Percentiles rank a stretch among this genome's conserved stretches.
Conservation (phyloP, 2,113 vertebrate genomes). For the Strigops habroptila region DNA sequence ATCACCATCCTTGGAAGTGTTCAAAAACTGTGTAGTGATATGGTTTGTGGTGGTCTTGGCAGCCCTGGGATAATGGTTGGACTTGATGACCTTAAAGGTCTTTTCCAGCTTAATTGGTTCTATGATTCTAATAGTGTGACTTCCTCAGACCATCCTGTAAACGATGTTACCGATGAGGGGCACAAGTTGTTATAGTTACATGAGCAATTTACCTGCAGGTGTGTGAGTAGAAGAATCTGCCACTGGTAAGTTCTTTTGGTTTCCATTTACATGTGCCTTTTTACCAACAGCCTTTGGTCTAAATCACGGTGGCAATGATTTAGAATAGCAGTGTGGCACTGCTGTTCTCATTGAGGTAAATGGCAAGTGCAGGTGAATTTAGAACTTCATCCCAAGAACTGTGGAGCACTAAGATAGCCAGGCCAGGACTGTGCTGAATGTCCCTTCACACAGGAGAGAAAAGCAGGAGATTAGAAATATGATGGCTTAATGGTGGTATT, state of each 20-base stretch:
- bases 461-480: not conserved
- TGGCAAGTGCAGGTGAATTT: not conserved
- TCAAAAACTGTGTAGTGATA: not conserved
- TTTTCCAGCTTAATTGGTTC: not conserved
- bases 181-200: accelerated
- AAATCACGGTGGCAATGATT: not conserved
- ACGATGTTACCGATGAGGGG: not conserved
- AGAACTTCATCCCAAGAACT: not conserved
- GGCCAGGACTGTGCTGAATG: not conserved
- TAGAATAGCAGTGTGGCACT: not conserved
- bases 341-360: not conserved
- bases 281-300: not conserved
- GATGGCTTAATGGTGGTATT: not conserved
- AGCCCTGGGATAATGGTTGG: not conserved
- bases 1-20: not conserved
- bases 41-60: not conserved
- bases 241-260: not conserved
- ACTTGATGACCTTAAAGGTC: not conserved
- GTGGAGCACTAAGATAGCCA: not conserved
- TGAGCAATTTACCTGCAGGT: not conserved
- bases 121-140: not conserved
- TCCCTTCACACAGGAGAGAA: not conserved
- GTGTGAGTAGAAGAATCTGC: not conserved
- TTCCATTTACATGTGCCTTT: not conserved
- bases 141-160: not conserved